Base-by-base conservation (phyloP, 2,797 vertebrate species). In the Characodon lateralis region DNA sequence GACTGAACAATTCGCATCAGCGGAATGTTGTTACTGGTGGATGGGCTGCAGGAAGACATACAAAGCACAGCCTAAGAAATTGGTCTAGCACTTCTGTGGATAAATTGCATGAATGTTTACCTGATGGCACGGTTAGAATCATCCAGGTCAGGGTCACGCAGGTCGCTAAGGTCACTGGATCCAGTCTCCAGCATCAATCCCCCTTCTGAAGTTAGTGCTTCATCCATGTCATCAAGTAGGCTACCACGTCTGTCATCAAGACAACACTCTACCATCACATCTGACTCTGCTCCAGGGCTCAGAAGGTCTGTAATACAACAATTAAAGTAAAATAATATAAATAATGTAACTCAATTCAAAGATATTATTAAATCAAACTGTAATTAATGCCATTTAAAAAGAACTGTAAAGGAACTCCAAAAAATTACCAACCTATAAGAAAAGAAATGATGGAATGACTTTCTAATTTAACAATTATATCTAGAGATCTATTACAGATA, bases 1-100 rank as follows among this genome's bases (percentile, higher is more conserved):
- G 98, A 99, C 87, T 99, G 98, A 28, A 99, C 98, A 0, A 99
- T 96, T 91, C 98, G 92, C 98, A 99, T 99, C 89, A 99, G 95
- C 0, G 98, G 98, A 89, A 99, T 99, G 91, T 99, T 99, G 95
- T 98, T 99, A 93, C 98, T 99, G 86, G 98, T 98, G n/a, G 97
- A 98, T 55, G 98, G 98, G 88, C 98, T 99, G 85, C 72, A 91
- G 72, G 71, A 58, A 74, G 12, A 46, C 66, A 69, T 13, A 35
- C 56, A 81, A 72, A 85, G 26, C 35, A 81, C 28, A 79, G 22
- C 28, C 22, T 82, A 20, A 80, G 53, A 39, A 2, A 7, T 18
- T 35, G 63, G 46, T 53, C 26, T 22, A 14, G 39, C 18, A 18
- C 24, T 26, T 50, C 16, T 73, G 51, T 74, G 74, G 61, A 14